These are phyloP conservation scores for Mythimna vitellina DNA, from an alignment of 2,888 invertebrate genomes.

Conservation along the genomic window DNA sequence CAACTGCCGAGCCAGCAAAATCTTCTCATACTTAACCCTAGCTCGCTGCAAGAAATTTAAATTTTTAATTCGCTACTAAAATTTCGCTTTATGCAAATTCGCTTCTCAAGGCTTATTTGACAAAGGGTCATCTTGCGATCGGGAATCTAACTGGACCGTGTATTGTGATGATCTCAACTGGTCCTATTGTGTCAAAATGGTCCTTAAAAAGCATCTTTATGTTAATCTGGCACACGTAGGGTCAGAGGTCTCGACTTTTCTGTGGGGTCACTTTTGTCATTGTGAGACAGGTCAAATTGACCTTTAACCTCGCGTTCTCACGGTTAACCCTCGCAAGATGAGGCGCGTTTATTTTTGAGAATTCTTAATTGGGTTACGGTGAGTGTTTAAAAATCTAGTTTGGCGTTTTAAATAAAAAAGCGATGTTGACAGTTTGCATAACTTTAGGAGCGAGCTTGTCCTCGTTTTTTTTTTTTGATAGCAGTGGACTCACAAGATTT, in stretches of 20 bases:
- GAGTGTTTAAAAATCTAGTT: conserved; percentile 62
- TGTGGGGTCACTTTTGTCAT: conserved; percentile 73
- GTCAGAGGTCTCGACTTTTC: conserved; percentile 86
- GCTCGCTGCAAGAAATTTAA: conserved; percentile 63
- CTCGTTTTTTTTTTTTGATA: neutral
- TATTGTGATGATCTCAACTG: conserved; percentile 58
- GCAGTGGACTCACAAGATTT: neutral
- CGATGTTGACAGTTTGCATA: conserved; percentile 51
- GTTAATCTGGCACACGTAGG: conserved; percentile 79
- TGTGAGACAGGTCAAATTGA: conserved; percentile 78
- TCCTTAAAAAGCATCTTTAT: conserved; percentile 66
- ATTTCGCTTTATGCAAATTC: conserved; percentile 83
- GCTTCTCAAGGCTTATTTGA: conserved; percentile 62
- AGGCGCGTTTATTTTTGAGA: conserved; percentile 25
- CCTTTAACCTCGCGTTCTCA: conserved; percentile 84
- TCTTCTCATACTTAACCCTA: conserved; percentile 66
- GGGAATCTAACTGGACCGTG: conserved; percentile 53
- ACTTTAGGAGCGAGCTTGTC: conserved; percentile 22
- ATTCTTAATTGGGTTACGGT: conserved; percentile 64
- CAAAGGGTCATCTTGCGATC: conserved; percentile 56
- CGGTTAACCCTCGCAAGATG: conserved; percentile 73
- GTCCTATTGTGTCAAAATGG: conserved; percentile 50
- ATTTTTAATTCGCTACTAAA: conserved; percentile 69
- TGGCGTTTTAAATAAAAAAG: conserved; percentile 35
- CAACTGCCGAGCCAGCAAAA: conserved; percentile 57